A percentile compares a stretch with the other conserved stretches of the same genome.
phyloP scores from a whole-genome alignment of 2,888 invertebrate genomes.

The Ophion ellenae region DNA sequence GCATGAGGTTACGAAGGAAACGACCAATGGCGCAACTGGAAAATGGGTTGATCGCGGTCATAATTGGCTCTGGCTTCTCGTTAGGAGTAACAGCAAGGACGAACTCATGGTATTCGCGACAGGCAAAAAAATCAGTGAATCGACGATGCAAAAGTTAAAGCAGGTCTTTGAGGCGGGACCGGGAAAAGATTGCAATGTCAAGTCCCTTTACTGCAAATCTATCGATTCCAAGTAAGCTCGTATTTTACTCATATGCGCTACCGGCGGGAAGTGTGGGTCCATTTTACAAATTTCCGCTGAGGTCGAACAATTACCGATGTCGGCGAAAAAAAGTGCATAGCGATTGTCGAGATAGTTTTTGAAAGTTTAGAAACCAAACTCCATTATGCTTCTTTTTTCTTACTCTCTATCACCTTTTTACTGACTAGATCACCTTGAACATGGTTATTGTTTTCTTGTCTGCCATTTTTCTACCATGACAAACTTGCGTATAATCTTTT shows the following conservation, averaged over 20 bases:
- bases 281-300: neutral
- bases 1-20: conserved; percentile 62
- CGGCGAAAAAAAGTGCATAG: too few species aligned
- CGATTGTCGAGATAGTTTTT: too few species aligned
- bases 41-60: conserved; percentile 44
- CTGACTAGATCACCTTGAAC: too few species aligned
- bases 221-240: conserved; percentile 76
- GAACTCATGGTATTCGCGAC: conserved; percentile 82
- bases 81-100: conserved; percentile 80
- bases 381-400: too few species aligned
- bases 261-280: neutral
- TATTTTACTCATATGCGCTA: neutral
- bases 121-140: conserved; percentile 78
- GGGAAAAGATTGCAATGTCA: conserved; percentile 81
- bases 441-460: too few species aligned
- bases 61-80: conserved; percentile 80
- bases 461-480: too few species aligned
- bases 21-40: conserved; percentile 50
- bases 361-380: too few species aligned
- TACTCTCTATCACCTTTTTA: too few species aligned
- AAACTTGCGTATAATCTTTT: too few species aligned
- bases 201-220: conserved; percentile 82
- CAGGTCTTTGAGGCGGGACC: conserved; percentile 78
- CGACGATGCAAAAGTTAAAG: conserved; percentile 79
- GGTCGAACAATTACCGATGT: neutral